Evolutionary conservation across 2,888 invertebrate genomes (phyloP).

Genomic region (Thera britannica): DNA sequence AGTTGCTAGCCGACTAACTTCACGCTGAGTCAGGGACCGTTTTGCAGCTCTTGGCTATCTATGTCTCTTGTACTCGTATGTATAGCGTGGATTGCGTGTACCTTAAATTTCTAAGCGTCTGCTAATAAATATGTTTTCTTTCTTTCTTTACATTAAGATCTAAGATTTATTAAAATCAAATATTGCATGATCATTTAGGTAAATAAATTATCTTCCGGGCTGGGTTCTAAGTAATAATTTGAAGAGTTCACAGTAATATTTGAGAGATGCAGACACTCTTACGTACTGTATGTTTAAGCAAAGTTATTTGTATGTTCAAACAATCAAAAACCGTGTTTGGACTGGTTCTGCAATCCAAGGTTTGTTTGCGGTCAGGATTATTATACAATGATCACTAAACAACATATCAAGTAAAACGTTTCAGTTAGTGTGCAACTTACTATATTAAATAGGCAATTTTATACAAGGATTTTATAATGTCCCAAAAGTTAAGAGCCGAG

Average conservation of each 20-base stretch:
- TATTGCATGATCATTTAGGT: neutral
- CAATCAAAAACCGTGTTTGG: slow-evolving; percentile 28
- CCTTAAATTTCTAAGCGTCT: too few relatives aligned
- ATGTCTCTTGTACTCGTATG: too few relatives aligned
- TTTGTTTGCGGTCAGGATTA: slow-evolving; percentile 22
- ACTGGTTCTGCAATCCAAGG: slow-evolving; percentile 20
- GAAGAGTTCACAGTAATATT: neutral
- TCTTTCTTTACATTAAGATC: too few relatives aligned
- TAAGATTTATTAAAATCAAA: neutral
- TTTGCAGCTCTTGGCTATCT: too few relatives aligned
- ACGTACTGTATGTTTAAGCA: neutral
- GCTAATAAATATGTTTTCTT: too few relatives aligned
- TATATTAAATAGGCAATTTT: too few relatives aligned
- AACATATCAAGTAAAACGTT: slow-evolving; percentile 3
- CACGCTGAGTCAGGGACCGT: too few relatives aligned
- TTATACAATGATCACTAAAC: slow-evolving; percentile 15
- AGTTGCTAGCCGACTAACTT: too few relatives aligned
- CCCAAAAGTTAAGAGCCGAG: too few relatives aligned
- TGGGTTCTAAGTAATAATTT: neutral
- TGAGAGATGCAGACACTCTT: neutral
- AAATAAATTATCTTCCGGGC: neutral
- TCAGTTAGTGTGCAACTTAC: neutral
- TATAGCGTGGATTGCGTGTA: too few relatives aligned
- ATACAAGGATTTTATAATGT: too few relatives aligned
- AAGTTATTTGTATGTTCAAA: slow-evolving; percentile 19